Conservation (phyloP, 1,140 invertebrate species). For the Lucilia sericata region DNA sequence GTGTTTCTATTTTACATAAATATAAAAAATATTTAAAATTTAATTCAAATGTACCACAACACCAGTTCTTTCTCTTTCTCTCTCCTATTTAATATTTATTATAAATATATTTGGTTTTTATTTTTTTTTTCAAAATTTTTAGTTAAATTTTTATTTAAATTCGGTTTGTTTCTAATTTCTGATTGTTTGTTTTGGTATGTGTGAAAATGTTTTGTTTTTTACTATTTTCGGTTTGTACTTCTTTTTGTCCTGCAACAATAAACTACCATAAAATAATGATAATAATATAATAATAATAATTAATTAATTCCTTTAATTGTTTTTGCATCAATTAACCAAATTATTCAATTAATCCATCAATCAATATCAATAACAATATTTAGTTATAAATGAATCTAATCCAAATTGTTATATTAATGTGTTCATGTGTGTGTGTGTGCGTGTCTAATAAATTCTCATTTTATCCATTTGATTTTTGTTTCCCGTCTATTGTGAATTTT, state of each 20-base stretch:
- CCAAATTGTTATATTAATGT: constrained; percentile 5
- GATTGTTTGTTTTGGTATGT: constrained; percentile 29
- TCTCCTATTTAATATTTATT: neutral
- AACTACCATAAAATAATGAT: neutral
- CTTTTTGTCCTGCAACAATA: constrained; percentile 32
- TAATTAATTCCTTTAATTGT: constrained; percentile 26
- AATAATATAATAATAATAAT: constrained; percentile 9
- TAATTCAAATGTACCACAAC: constrained; percentile 1
- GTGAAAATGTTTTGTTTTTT: constrained; percentile 14
- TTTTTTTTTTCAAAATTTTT: neutral
- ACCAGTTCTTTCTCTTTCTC: neutral
- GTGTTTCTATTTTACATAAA: neutral
- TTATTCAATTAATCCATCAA: neutral
- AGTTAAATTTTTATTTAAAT: neutral
- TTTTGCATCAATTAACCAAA: constrained; percentile 31
- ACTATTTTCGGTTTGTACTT: neutral
- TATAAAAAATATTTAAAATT: neutral
- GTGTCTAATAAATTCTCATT: constrained; percentile 14
- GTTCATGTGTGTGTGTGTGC: constrained; percentile 36
- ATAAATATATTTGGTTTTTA: neutral
- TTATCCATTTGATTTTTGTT: constrained; percentile 14
- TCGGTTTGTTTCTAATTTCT: neutral
- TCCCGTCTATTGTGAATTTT: constrained; percentile 21
- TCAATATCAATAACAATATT: neutral
- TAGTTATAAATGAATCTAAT: neutral